A percentile compares a stretch with the other conserved stretches of the same genome.
Evolutionary conservation across 1,140 invertebrate species (phyloP).

Genomic region (Atta texana): DNA sequence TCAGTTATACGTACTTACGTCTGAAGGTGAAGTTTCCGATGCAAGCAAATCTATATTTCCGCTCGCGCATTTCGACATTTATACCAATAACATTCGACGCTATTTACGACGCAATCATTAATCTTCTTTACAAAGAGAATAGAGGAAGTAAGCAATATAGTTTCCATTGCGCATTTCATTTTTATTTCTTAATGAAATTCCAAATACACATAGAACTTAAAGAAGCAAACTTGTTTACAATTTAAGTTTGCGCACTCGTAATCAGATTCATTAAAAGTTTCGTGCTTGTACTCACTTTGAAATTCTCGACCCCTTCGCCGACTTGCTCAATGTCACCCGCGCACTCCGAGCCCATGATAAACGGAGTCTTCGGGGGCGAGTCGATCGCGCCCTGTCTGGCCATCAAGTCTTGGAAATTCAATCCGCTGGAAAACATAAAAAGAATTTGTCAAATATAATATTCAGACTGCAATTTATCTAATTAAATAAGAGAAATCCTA

Average conservation of each 20-base stretch:
- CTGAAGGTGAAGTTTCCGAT: not conserved
- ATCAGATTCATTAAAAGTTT: constrained; percentile 55
- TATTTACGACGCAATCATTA: constrained; percentile 8
- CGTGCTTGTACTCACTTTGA: constrained; percentile 89
- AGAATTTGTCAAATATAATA: not conserved
- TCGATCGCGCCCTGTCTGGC: constrained; percentile 94
- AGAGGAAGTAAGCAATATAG: not conserved
- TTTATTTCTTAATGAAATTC: constrained; percentile 16
- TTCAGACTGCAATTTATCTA: too few species aligned
- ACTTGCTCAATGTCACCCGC: constrained; percentile 93
- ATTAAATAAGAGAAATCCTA: too few species aligned
- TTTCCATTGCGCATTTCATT: not conserved
- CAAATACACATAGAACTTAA: constrained; percentile 1
- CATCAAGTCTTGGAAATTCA: constrained; percentile 95
- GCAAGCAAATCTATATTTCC: constrained; percentile 1
- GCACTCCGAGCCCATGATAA: constrained; percentile 95
- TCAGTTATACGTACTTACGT: constrained; percentile 21
- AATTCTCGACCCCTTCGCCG: constrained; percentile 93
- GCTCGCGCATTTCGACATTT: not conserved
- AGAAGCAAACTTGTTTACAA: constrained; percentile 26
- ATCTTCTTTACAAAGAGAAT: not conserved
- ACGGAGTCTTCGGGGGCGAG: constrained; percentile 93
- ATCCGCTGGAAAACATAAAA: constrained; percentile 87
- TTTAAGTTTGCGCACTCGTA: constrained; percentile 24
- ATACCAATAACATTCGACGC: not conserved